Base-by-base conservation (phyloP, 1,140 invertebrate genomes). In the Caerostris darwini region DNA sequence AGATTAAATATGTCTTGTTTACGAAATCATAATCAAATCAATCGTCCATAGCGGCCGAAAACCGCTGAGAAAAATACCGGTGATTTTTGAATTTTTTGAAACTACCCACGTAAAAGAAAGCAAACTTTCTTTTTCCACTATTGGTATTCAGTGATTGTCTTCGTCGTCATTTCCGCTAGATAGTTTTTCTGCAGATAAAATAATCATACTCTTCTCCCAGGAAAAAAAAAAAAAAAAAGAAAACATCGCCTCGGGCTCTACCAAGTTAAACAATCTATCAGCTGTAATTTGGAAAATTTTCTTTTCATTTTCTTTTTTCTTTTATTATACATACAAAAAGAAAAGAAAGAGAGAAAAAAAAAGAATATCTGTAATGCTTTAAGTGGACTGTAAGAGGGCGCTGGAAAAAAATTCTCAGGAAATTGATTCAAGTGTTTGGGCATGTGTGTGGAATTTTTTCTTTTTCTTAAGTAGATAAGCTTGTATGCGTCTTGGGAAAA, bases 121-220 rank as follows among this genome's bases (percentile, higher is more conserved):
- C 61, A 14, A 64, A 17, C 12, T 64, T 71, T 50, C 69, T 71
- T 71, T n/a, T 85, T 7, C 17, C 54, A 14, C 17, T 12, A 85
- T 85, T 85, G 83, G 7, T 85, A 85, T 85, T 57, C 83, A 57
- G 12, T 7, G 17, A 58, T 14, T 57, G 54, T 14, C 56, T 1
- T 56, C 83, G 14, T 85, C 83, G 19, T 85, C 83, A 85, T 85
- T 85, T 85, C 83, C 83, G 57, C 83, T 34, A 85, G 56, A 34
- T n/a, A 59, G 14, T 57, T 58, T 12, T 85, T 85, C 17, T 59
- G 56, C 17, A 57, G 83, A 85, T 59, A 57, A 85, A 57, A 59
- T 59, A 59, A 53, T 77, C 34, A 6, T 34, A n/a, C 64, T 14
- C n/a, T n/a, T 67, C 64, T 67, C 64, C n/a, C 64, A 67, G n/a